These are phyloP conservation scores for Drosophila mayaguana DNA, from an alignment of 2,888 invertebrate genomes.

Conservation along the genomic window DNA sequence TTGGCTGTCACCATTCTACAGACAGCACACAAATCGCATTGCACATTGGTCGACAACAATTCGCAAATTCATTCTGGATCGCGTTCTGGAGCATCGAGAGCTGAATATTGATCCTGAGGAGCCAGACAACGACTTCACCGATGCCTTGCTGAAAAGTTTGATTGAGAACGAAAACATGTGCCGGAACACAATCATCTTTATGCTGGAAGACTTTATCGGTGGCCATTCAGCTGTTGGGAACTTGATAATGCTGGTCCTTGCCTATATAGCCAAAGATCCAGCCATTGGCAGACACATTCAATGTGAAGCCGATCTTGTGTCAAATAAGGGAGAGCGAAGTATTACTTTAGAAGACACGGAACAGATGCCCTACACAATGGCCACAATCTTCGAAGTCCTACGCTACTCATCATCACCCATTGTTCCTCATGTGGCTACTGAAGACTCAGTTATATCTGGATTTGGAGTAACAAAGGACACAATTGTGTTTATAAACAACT, in stretches of 20 bases:
- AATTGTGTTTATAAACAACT: slow-evolving; percentile 93
- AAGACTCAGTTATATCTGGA: slow-evolving; percentile 90
- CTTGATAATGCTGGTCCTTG: slow-evolving; percentile 91
- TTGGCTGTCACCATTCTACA: slow-evolving; percentile 91
- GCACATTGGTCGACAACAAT: slow-evolving; percentile 90
- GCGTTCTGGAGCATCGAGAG: slow-evolving; percentile 87
- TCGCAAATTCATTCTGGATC: slow-evolving; percentile 90
- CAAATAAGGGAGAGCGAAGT: slow-evolving; percentile 85
- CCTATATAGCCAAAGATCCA: slow-evolving; percentile 89
- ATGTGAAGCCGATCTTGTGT: slow-evolving; percentile 88
- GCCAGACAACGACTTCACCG: slow-evolving; percentile 91
- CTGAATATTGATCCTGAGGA: slow-evolving; percentile 86
- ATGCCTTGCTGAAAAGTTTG: slow-evolving; percentile 90
- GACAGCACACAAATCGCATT: slow-evolving; percentile 88
- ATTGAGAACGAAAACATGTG: slow-evolving; percentile 88
- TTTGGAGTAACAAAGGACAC: slow-evolving; percentile 91
- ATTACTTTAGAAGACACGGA: slow-evolving; percentile 89
- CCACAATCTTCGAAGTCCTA: slow-evolving; percentile 92
- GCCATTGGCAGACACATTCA: slow-evolving; percentile 88
- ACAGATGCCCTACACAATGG: slow-evolving; percentile 92
- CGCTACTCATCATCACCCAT: slow-evolving; percentile 94
- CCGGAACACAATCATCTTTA: slow-evolving; percentile 92
- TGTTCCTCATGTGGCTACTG: slow-evolving; percentile 94
- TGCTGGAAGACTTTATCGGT: slow-evolving; percentile 94
- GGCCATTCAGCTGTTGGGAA: slow-evolving; percentile 95